A percentile compares a stretch with the other conserved stretches of the same genome.
phyloP scores from a whole-genome alignment of 35 echinoderm and acorn worm species.

The Heliocidaris tuberculata region DNA sequence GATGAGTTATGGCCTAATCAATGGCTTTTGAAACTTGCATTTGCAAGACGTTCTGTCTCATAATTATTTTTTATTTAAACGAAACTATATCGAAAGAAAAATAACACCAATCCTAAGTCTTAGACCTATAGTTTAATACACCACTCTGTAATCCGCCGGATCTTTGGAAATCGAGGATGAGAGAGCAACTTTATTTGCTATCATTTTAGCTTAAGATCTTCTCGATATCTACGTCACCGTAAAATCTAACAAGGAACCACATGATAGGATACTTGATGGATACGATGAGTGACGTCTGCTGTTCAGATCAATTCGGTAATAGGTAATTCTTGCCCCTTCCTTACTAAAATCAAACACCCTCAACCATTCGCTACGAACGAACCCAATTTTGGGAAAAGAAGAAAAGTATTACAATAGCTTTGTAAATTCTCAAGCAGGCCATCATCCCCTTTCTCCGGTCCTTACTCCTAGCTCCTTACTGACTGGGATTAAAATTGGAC shows the following conservation, averaged over 20 bases:
- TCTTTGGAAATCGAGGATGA: neutral
- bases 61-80: too few relatives aligned
- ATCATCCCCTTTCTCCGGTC: neutral
- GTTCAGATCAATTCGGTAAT: neutral
- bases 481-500: constrained; percentile 10
- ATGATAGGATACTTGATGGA: neutral
- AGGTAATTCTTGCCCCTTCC: neutral
- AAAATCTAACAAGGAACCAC: neutral
- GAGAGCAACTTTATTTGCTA: neutral
- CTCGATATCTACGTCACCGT: neutral
- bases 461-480: neutral
- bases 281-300: neutral
- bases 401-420: neutral
- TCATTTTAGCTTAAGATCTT: neutral
- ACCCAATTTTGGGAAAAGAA: too few relatives aligned
- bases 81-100: too few relatives aligned
- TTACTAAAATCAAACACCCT: neutral
- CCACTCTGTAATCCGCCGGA: neutral
- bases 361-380: too few relatives aligned
- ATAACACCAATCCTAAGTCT: too few relatives aligned
- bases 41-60: too few relatives aligned
- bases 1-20: too few relatives aligned
- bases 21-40: too few relatives aligned
- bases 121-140: neutral
- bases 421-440: neutral